phyloP scores from a whole-genome alignment of 2,113 vertebrate species.

The Eidolon helvum region DNA sequence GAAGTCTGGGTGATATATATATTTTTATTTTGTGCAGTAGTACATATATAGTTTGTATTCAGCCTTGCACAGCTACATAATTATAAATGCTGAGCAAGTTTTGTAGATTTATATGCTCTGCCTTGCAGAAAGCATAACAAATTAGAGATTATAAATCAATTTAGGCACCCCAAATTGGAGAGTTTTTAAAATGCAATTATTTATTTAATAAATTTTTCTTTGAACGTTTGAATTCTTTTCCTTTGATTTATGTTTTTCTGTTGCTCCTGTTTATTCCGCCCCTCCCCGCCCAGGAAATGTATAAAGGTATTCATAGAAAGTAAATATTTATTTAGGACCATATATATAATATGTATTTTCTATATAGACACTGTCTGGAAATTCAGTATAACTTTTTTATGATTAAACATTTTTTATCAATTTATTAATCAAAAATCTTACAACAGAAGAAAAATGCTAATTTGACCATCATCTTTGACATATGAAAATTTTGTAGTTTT shows the following conservation, averaged over 20 bases:
- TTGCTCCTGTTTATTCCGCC: neutral
- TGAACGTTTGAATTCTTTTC: neutral
- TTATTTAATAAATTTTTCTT: constrained; percentile 36
- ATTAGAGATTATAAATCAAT: constrained; percentile 55
- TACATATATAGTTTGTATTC: neutral
- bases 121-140: neutral
- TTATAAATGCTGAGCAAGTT: neutral
- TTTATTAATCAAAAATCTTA: constrained; percentile 43
- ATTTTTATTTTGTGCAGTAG: neutral
- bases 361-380: neutral
- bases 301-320: neutral
- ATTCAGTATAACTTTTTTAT: constrained; percentile 21
- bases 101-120: neutral
- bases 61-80: neutral
- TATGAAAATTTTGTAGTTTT: constrained; percentile 14
- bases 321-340: neutral
- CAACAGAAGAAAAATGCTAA: constrained; percentile 13
- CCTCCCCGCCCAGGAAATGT: neutral
- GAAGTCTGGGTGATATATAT: neutral
- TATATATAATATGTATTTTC: no score
- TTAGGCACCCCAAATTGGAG: neutral
- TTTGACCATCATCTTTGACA: constrained; percentile 28
- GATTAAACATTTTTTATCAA: constrained; percentile 37
- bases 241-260: neutral
- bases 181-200: constrained; percentile 12